Conservation (phyloP, 2,113 vertebrate genomes). For the Verasper variegatus region DNA sequence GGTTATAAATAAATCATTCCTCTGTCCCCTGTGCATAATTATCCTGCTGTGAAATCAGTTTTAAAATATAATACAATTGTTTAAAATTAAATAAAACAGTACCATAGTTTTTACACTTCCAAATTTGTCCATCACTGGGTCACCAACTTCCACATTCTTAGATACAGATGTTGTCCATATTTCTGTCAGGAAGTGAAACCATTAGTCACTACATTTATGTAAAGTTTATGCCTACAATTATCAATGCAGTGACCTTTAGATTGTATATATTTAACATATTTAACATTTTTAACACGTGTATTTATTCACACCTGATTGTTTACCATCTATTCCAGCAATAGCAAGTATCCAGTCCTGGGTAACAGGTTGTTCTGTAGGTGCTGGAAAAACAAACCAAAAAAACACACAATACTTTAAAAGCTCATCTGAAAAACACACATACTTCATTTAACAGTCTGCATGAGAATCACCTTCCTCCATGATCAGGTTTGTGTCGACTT, state of each 20-base stretch:
- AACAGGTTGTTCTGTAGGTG: conserved; percentile 11
- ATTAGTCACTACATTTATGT: neutral
- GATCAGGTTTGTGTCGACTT: conserved; percentile 38
- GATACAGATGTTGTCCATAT: neutral
- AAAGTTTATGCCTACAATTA: neutral
- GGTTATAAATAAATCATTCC: neutral
- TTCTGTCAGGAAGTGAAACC: conserved; percentile 30
- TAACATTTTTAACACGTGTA: neutral
- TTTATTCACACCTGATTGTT: conserved; percentile 1
- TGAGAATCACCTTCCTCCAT: conserved; percentile 51
- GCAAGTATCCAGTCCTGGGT: neutral
- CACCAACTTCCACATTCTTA: neutral
- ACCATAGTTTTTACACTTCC: conserved; percentile 16
- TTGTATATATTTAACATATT: neutral
- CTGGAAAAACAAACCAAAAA: conserved; percentile 9
- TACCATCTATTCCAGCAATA: conserved; percentile 11
- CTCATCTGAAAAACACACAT: neutral
- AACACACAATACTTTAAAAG: neutral
- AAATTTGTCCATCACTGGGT: neutral
- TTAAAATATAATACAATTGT: neutral
- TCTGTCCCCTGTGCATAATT: neutral
- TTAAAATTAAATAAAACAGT: neutral
- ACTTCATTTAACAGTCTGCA: neutral
- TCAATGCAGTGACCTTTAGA: neutral
- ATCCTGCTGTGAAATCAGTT: neutral